These are phyloP conservation scores for Trematomus loennbergii DNA, from an alignment of 2,113 vertebrate species.

Conservation along the genomic window DNA sequence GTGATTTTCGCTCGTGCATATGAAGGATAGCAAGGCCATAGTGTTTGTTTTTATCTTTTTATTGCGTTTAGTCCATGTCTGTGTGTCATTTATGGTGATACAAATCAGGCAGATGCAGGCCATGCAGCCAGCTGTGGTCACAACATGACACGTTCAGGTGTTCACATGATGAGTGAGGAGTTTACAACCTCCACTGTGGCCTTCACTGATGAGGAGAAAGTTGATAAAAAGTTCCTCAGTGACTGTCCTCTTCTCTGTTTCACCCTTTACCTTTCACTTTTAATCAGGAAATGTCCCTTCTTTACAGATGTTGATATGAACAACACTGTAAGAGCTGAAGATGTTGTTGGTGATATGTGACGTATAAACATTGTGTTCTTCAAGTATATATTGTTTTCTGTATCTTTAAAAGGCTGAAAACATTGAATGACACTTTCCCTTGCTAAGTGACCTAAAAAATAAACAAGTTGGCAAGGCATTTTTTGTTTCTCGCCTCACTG, in stretches of 20 bases:
- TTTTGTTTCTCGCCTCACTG: too few relatives aligned
- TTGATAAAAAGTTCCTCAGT: slow-evolving; percentile 1
- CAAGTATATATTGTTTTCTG: background rate
- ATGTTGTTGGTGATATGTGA: background rate
- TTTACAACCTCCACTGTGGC: background rate
- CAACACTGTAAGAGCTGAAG: background rate
- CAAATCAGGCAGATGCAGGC: background rate
- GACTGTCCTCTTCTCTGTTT: background rate
- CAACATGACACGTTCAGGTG: slow-evolving; percentile 46
- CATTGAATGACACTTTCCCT: too few relatives aligned
- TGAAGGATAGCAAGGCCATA: slow-evolving; percentile 20
- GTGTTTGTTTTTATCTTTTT: background rate
- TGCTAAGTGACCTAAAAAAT: background rate
- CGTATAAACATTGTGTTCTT: background rate
- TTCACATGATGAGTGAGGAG: slow-evolving; percentile 14
- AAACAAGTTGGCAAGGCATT: too few relatives aligned
- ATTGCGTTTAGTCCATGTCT: slow-evolving; percentile 7
- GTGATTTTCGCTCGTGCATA: slow-evolving; percentile 1
- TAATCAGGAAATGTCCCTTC: background rate
- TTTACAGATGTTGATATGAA: background rate
- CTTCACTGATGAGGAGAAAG: background rate
- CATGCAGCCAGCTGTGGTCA: slow-evolving; percentile 37
- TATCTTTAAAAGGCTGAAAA: background rate
- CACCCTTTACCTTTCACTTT: background rate
- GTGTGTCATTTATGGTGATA: background rate